These are phyloP conservation scores for Paragorgia papillata DNA, from an alignment of 92 coral and sea anemone species.

Conservation along the genomic window DNA sequence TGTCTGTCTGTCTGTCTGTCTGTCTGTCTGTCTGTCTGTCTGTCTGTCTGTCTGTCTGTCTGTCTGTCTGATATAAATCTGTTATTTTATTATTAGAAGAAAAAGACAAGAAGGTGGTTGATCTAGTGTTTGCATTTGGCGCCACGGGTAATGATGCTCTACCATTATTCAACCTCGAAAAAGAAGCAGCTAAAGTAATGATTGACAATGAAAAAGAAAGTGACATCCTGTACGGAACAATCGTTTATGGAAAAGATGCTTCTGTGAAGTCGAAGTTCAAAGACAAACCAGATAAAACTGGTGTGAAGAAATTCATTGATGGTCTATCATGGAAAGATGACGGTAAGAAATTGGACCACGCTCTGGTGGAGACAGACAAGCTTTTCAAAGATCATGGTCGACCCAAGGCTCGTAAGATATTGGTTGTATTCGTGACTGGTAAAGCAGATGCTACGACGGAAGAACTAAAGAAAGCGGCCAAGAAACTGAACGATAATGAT, in stretches of 20 bases:
- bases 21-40: background rate
- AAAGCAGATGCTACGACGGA: slow-evolving; percentile 66
- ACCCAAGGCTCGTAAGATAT: slow-evolving; percentile 73
- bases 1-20: background rate
- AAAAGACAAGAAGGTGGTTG: slow-evolving; percentile 63
- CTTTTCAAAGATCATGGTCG: slow-evolving; percentile 71
- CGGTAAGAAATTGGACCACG: slow-evolving; percentile 67
- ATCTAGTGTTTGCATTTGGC: slow-evolving; percentile 78
- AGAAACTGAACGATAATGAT: slow-evolving; percentile 42
- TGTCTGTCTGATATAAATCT: background rate
- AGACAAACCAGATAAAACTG: slow-evolving; percentile 54
- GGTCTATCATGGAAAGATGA: slow-evolving; percentile 55
- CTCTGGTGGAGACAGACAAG: slow-evolving; percentile 62
- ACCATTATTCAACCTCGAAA: slow-evolving; percentile 50
- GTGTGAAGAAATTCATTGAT: slow-evolving; percentile 56
- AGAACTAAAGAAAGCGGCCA: slow-evolving; percentile 62
- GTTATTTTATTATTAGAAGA: slow-evolving; percentile 39
- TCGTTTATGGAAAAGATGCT: slow-evolving; percentile 47
- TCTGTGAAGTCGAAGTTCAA: slow-evolving; percentile 59
- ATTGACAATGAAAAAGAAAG: slow-evolving; percentile 34
- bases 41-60: background rate
- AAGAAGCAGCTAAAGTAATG: slow-evolving; percentile 31
- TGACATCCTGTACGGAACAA: slow-evolving; percentile 38
- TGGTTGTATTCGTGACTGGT: slow-evolving; percentile 81
- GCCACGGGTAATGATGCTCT: slow-evolving; percentile 49